These are phyloP conservation scores for Aleiodes alternator DNA, from an alignment of 2,888 invertebrate genomes.

Conservation along the genomic window DNA sequence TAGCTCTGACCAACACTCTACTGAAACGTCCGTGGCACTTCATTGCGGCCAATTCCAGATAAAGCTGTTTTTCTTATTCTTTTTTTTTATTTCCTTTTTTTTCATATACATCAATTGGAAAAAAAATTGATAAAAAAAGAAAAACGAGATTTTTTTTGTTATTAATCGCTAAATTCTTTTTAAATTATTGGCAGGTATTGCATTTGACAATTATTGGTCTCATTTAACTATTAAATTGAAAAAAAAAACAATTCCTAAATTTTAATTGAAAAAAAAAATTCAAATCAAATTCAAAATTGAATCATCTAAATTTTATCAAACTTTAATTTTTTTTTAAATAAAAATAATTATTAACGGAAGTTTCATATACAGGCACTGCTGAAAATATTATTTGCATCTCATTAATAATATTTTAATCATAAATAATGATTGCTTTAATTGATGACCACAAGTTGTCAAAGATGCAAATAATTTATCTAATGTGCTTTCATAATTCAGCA, in stretches of 20 bases:
- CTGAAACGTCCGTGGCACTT: slow-evolving; percentile 68
- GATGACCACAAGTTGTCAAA: slow-evolving; percentile 30
- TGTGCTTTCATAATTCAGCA: slow-evolving; percentile 41
- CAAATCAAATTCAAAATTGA: too few relatives aligned
- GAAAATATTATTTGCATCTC: slow-evolving; percentile 43
- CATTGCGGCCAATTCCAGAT: slow-evolving; percentile 65
- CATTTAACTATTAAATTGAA: slow-evolving; percentile 52
- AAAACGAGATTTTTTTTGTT: background rate
- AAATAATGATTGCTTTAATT: slow-evolving; percentile 6
- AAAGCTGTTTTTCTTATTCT: slow-evolving; percentile 63
- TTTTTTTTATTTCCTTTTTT: slow-evolving; percentile 35
- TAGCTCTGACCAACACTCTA: slow-evolving; percentile 72
- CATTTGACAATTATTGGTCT: slow-evolving; percentile 69
- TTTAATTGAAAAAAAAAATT: too few relatives aligned
- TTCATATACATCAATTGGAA: slow-evolving; percentile 17
- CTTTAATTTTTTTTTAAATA: too few relatives aligned
- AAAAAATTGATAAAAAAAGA: slow-evolving; percentile 52
- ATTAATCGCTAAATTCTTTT: slow-evolving; percentile 52
- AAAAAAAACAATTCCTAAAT: too few relatives aligned
- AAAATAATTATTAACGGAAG: slow-evolving; percentile 5
- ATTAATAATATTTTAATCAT: background rate
- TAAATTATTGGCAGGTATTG: slow-evolving; percentile 72
- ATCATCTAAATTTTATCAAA: too few relatives aligned
- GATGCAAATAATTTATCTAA: slow-evolving; percentile 41
- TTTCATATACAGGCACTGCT: slow-evolving; percentile 19